Base-by-base conservation (phyloP, 2,888 invertebrate genomes). In the Drosophila meridionalis region DNA sequence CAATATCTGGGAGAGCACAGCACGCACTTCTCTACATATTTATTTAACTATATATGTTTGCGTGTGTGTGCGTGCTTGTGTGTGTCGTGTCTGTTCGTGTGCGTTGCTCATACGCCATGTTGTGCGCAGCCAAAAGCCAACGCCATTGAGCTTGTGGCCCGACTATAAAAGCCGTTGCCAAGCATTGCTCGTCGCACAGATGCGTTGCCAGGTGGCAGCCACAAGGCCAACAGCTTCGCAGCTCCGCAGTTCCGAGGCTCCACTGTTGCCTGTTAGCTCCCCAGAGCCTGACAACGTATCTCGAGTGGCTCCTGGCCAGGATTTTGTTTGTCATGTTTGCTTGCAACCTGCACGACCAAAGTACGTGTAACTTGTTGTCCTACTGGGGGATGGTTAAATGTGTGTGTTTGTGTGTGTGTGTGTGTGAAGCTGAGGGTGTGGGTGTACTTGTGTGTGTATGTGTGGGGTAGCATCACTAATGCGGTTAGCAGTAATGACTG, bases 121-220 rank as follows among this genome's bases (percentile, higher is more conserved):
- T 85, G 83, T 86, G 89, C 85, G 89, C 84, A 85, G 77, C 50
- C 55, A 79, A 79, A 80, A 77, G 67, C 66, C 77, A 68, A 60
- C 38, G 52, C 56, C 48, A 53, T 42, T 45, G 57, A 75, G 70
- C 60, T 42, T 50, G 47, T 52, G 43, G 76, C 47, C 65, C 58
- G 70, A 76, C 76, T 87, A 90, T 90, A 87, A 90, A 87, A 90
- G 89, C 89, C 80, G 82, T 80, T 79, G 82, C 82, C 89, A 80
- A 62, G 89, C 80, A 82, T 82, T 73, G 83, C 82, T 76, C 72
- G 76, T 53, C 75, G 73, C 78, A 76, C 80, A 90, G 79, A 86
- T 83, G 73, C 87, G 88, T 83, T 82, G 90, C 76, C 84, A 78
- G 83, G 84, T 89, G 73, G 76, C 82, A 66, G 80, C 69, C 83